Conservation (phyloP, 2,888 invertebrate genomes). For the Apamea anceps region DNA sequence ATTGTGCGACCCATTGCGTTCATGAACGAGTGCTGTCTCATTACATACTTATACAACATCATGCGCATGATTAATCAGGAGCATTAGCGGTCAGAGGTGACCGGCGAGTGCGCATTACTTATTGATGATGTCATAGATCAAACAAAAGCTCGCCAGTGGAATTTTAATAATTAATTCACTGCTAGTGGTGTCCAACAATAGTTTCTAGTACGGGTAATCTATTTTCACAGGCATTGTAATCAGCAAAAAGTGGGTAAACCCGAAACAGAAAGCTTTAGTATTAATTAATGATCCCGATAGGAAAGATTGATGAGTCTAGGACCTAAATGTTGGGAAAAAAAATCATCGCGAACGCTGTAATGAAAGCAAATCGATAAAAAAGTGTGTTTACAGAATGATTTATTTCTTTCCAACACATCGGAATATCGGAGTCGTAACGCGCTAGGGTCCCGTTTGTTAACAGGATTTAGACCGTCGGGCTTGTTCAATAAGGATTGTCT, state of each 20-base stretch:
- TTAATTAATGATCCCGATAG: constrained; percentile 35
- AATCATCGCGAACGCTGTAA: constrained; percentile 21
- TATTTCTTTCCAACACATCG: constrained; percentile 23
- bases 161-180: constrained; percentile 24
- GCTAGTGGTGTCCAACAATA: neutral
- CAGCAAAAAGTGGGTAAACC: constrained; percentile 25
- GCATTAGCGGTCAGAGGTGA: constrained; percentile 52
- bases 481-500: constrained; percentile 65
- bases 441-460: constrained; percentile 53
- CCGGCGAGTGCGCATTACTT: constrained; percentile 21
- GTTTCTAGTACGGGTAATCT: neutral
- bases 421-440: constrained; percentile 15
- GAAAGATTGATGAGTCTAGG: constrained; percentile 40
- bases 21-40: constrained; percentile 57
- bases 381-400: constrained; percentile 26
- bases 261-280: constrained; percentile 26
- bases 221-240: constrained; percentile 18
- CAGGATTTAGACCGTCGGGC: constrained; percentile 53
- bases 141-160: constrained; percentile 34
- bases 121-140: constrained; percentile 45
- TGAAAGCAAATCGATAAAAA: constrained; percentile 43
- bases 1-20: constrained; percentile 53
- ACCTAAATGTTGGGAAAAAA: constrained; percentile 29
- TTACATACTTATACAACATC: constrained; percentile 53
- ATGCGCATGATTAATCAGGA: constrained; percentile 44